Evolutionary conservation across 1,140 invertebrate species (phyloP), one percentile per base, ranked within the genome.

Genomic region (Grapholita molesta): DNA sequence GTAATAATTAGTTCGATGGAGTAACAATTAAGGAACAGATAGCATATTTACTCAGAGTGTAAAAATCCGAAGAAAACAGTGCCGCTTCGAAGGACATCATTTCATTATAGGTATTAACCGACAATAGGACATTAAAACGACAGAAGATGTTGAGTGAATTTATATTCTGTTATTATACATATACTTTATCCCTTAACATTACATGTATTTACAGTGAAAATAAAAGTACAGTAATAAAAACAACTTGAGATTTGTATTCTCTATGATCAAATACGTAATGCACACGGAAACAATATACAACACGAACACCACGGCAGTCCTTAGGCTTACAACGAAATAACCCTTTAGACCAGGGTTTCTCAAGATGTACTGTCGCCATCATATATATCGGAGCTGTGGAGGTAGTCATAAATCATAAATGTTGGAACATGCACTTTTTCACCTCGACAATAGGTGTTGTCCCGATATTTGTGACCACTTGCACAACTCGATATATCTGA

Each of bases 111-210:
- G 35, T 15, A 38, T 33, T 8, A n/a, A 15, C 3, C n/a, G 5
- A 15, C 15, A n/a, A 21, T 21, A n/a, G 30, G 35, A 55, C 66
- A 70, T 74, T 64, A 55, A 67, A 74, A 72, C 74, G 52, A 76
- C 48, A 21, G 9, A 33, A n/a, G 66, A 23, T 71, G 52, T 73
- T 70, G 69, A 76, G 71, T 73, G 70, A 73, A 79, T 83, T 85
- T 86, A 87, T 89, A 89, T 80, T 86, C 85, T 90, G 83, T 89
- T 91, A 91, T 88, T 80, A 85, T 91, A 90, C 87, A 89, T 80
- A 61, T 61, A 61, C 21, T 86, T 88, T 86, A 86, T 87, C 71
- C 76, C 82, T 87, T 89, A 89, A 75, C 78, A 79, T 82, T 86
- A 88, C 77, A 86, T 72, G 76, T 88, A 89, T 89, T 84, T 91